A percentile compares a stretch with the other conserved stretches of the same genome.
phyloP scores from a whole-genome alignment of 2,888 invertebrate genomes.

The Aethes cnicana region DNA sequence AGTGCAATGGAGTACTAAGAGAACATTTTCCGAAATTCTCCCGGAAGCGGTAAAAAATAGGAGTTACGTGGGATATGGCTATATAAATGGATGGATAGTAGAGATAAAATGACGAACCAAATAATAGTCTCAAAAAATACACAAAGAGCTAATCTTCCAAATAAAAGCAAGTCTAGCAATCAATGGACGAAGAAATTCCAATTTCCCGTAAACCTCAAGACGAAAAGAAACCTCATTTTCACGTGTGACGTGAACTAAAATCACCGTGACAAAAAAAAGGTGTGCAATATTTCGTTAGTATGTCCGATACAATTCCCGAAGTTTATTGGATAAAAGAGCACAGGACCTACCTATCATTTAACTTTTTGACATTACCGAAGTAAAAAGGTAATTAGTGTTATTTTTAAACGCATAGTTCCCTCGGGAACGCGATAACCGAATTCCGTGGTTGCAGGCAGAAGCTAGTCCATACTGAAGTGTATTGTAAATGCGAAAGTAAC shows the following conservation, averaged over 20 bases:
- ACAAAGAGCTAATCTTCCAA: constrained; percentile 7
- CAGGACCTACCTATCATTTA: neutral
- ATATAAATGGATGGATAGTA: too few relatives aligned
- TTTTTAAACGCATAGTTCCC: too few relatives aligned
- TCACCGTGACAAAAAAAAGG: constrained; percentile 9
- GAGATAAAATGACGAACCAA: neutral
- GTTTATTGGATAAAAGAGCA: neutral
- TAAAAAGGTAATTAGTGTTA: too few relatives aligned
- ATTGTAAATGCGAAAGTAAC: too few relatives aligned
- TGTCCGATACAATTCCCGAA: constrained; percentile 15
- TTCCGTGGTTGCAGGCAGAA: too few relatives aligned
- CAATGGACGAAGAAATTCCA: constrained; percentile 14
- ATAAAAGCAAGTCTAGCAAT: constrained; percentile 9
- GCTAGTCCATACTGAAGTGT: too few relatives aligned
- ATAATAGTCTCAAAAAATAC: neutral
- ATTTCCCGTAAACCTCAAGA: constrained; percentile 21
- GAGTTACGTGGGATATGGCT: too few relatives aligned
- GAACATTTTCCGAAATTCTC: too few relatives aligned
- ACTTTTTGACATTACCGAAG: too few relatives aligned
- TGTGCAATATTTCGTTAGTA: constrained; percentile 13
- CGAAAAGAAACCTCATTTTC: constrained; percentile 22
- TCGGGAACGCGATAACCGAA: too few relatives aligned
- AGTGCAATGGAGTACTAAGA: too few relatives aligned
- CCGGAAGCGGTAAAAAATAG: too few relatives aligned
- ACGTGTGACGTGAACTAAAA: constrained; percentile 13